Evolutionary conservation across 2,888 invertebrate genomes (phyloP).

Genomic region (Tanytarsus gracilentus): DNA sequence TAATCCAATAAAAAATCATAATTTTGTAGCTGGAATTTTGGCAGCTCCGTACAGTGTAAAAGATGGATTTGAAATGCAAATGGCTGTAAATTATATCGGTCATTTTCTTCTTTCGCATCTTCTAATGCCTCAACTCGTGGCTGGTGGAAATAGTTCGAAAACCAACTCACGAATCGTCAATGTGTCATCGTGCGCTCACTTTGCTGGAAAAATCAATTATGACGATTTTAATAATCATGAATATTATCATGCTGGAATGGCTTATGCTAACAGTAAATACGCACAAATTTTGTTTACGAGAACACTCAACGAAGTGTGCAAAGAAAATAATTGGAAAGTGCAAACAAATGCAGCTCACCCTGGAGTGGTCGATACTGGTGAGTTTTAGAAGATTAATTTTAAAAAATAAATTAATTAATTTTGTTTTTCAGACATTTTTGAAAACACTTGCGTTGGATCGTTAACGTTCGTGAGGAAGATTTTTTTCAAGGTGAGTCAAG

Average conservation of each 20-base stretch:
- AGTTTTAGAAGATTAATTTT: constrained; percentile 72
- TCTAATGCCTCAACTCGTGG: constrained; percentile 62
- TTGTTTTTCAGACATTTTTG: constrained; percentile 74
- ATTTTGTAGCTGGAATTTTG: constrained; percentile 82
- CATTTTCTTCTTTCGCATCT: constrained; percentile 76
- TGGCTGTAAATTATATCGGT: constrained; percentile 79
- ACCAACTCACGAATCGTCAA: constrained; percentile 68
- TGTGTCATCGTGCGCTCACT: constrained; percentile 76
- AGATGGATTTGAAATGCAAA: constrained; percentile 79
- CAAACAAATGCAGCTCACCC: constrained; percentile 73
- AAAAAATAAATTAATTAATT: too few species aligned
- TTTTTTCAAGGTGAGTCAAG: constrained; percentile 46
- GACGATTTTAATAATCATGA: constrained; percentile 60
- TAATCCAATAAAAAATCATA: too few species aligned
- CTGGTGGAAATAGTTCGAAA: constrained; percentile 43
- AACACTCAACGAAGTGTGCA: constrained; percentile 49
- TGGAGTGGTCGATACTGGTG: constrained; percentile 74
- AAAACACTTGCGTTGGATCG: constrained; percentile 54
- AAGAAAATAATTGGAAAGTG: constrained; percentile 49
- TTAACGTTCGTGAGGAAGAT: constrained; percentile 54
- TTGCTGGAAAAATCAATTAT: constrained; percentile 63
- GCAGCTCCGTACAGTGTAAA: constrained; percentile 70
- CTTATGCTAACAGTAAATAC: constrained; percentile 78
- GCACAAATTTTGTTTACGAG: constrained; percentile 62
- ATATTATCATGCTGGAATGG: constrained; percentile 56